Evolutionary conservation across 1,140 invertebrate genomes (phyloP), one percentile per base, ranked within the genome.

Genomic region (Anoplophora glabripennis): DNA sequence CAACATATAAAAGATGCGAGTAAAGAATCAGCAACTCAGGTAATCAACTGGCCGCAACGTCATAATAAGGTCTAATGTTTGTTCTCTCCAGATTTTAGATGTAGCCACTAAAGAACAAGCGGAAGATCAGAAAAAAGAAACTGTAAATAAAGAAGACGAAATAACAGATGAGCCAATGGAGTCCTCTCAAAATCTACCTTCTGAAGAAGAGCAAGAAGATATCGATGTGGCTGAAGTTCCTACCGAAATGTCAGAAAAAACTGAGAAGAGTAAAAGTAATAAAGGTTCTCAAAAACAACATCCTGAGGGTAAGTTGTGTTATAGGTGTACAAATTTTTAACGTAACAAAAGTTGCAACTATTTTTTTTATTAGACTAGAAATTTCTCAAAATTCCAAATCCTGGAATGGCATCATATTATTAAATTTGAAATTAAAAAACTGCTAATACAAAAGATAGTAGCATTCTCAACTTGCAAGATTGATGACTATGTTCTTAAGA

Each of bases 1-100:
- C 87, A 96, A 75, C 94, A 96, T 74, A 86, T 96, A 0, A 86
- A 89, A 65, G 85, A 93, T 64, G 82, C 89, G 0, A 86, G 89
- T 56, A 84, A 86, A 28, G 47, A 68, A 53, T 34, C 51, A 34
- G 18, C 60, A 17, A 64, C 58, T 28, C 65, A 71, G 38, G 57
- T 59, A 47, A 21, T 11, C 35, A 41, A 41, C 7, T 41, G 38
- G 5, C 10, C 15, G 5, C 5, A 28, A 28, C 21, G 21, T 28
- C 3, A 28, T 28, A 28, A 28, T 5, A 28, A 28, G 21, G 2
- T 28, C 5, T 28, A 28, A 28, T 28, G 21, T 28, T 3, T 28
- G 21, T 33, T 21, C 10, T 21, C 9, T 33, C 12, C 49, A 83
- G 65, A 83, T 84, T 0, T 74, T 89, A 53, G 88, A 89, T 59